These are phyloP conservation scores for Tauraco erythrolophus DNA, from an alignment of 2,113 vertebrate species.

Conservation along the genomic window DNA sequence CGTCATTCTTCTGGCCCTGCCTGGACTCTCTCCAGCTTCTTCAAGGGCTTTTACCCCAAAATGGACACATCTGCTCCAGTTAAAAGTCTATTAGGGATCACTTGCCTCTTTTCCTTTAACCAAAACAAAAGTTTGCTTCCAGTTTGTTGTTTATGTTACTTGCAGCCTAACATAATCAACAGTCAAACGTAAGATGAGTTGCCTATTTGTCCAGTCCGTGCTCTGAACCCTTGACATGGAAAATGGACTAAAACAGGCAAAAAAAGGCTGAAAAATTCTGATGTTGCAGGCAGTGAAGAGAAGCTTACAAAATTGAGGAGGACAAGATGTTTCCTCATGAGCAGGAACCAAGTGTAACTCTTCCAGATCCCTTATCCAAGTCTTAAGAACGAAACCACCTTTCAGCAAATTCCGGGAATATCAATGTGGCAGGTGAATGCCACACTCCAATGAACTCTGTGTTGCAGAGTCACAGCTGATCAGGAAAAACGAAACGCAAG, in stretches of 20 bases:
- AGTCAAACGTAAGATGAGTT: background rate
- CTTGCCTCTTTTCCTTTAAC: background rate
- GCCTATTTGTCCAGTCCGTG: background rate
- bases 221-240: background rate
- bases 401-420: background rate
- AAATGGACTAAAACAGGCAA: background rate
- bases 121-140: background rate
- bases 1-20: background rate
- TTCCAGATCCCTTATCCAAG: background rate
- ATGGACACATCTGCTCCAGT: background rate
- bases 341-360: background rate
- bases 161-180: background rate
- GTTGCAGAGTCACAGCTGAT: background rate
- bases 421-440: background rate
- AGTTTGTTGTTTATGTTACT: background rate
- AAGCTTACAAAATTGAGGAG: background rate
- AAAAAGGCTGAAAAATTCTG: background rate
- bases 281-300: background rate
- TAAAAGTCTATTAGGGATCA: background rate
- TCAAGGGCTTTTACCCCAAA: background rate
- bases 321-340: background rate
- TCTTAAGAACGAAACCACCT: background rate
- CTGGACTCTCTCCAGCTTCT: background rate
- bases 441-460: background rate
- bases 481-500: background rate